Conservation (phyloP, 2,113 vertebrate species). For the Steatornis caripensis region DNA sequence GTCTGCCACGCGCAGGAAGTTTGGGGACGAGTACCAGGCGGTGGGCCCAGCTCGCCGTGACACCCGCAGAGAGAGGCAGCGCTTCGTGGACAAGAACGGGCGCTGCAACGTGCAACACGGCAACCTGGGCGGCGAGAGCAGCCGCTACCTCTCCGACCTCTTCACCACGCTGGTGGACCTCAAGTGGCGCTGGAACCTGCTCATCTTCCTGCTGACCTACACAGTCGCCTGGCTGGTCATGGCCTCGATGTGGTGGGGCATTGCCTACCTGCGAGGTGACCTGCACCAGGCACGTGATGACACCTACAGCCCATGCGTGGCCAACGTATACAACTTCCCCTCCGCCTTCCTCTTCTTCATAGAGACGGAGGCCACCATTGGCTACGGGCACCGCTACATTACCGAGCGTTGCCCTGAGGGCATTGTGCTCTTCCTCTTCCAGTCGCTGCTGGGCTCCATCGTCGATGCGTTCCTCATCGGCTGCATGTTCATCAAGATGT, state of each 20-base stretch:
- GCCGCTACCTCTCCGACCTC: conserved; percentile 84
- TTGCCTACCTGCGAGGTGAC: conserved; percentile 85
- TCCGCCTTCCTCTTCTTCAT: conserved; percentile 90
- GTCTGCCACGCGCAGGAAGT: conserved; percentile 81
- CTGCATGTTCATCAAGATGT: conserved; percentile 94
- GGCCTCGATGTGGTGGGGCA: conserved; percentile 92
- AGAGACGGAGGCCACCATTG: conserved; percentile 88
- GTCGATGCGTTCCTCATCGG: conserved; percentile 90
- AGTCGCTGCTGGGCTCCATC: conserved; percentile 86
- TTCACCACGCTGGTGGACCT: conserved; percentile 90
- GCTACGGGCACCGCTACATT: conserved; percentile 86
- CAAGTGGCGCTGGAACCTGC: conserved; percentile 91
- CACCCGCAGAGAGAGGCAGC: conserved; percentile 79
- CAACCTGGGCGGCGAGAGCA: conserved; percentile 85
- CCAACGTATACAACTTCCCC: conserved; percentile 90
- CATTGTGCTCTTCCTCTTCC: conserved; percentile 87
- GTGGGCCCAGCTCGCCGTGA: conserved; percentile 69
- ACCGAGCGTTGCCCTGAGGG: conserved; percentile 87
- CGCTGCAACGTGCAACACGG: conserved; percentile 89
- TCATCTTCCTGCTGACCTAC: conserved; percentile 87
- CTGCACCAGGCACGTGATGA: conserved; percentile 73
- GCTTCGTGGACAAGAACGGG: conserved; percentile 89
- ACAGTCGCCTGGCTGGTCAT: conserved; percentile 88
- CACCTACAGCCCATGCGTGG: conserved; percentile 82
- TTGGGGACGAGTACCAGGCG: conserved; percentile 83